Base-by-base conservation (phyloP, 1,140 invertebrate species). In the Lineus longissimus region DNA sequence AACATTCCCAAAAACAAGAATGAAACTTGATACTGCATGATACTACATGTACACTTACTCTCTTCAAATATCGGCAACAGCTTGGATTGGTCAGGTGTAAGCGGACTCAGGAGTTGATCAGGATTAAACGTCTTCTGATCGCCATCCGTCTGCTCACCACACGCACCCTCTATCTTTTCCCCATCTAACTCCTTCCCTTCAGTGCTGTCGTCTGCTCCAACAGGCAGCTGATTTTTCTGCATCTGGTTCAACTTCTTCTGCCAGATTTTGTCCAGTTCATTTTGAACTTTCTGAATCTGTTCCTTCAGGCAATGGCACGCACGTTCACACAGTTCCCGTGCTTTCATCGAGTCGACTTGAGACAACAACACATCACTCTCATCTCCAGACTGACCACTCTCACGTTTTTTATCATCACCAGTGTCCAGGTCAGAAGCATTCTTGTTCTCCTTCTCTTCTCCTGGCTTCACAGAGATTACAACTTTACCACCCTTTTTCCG, bases 241-340 rank as follows among this genome's bases (percentile, higher is more conserved):
- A 29, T 27, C 30, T n/a, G 27, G 15, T 33, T 29, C 7, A 25
- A 6, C 55, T 57, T 57, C 55, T 57, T 19, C 55, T 29, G 33
- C 47, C 59, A 63, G 65, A 56, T 55, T 59, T 58, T 59, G 59
- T 67, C 83, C 6, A 89, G 85, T 70, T 87, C 85, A 19, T 85
- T 83, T 40, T 90, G 88, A 7, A 90, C 90, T 63, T 89, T 87
- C 2, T 88, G 82, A 54, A 92, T 81, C 72, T 91, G 90, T 19
- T 86, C 85, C 71, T 90, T 88, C 59, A 92, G 87, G 27, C 90
- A 80, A 1, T 87, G 86, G 76, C 89, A 90, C 23, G 91, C 84
- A 67, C 88, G 87, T 43, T 87, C 88, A 75, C 89, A 91, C 13
- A 90, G 88, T 73, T 87, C 77, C 64, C 84, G 75, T 64, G 57